Percentiles rank a stretch among this genome's conserved stretches.
Conservation (phyloP, 2,888 invertebrate species). For the Drosophila anceps region DNA sequence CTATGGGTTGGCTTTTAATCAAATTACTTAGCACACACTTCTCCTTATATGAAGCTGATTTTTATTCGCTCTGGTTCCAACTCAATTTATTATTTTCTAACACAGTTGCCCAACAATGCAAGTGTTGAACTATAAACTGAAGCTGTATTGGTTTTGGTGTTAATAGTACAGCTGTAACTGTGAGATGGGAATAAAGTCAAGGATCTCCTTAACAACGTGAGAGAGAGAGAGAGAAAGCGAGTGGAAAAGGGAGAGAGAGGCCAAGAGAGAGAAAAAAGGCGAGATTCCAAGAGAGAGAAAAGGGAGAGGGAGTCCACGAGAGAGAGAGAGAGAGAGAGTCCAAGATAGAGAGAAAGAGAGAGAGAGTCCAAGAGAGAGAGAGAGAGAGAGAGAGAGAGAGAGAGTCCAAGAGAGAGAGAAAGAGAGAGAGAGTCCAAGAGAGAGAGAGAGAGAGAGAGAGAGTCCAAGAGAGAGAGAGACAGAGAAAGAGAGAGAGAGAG, state of each 20-base stretch:
- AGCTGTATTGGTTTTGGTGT: background rate
- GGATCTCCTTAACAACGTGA: background rate
- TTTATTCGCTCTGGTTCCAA: constrained; percentile 42
- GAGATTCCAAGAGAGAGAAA: too few species aligned
- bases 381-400: background rate
- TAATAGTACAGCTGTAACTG: constrained; percentile 5
- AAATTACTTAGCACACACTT: constrained; percentile 62
- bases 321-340: background rate
- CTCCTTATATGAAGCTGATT: constrained; percentile 21
- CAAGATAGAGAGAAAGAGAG: background rate
- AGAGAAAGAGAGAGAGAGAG: background rate
- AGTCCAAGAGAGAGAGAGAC: background rate
- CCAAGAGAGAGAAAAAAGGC: accelerated
- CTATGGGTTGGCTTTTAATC: constrained; percentile 64
- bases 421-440: background rate
- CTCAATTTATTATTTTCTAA: constrained; percentile 48
- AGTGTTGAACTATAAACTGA: constrained; percentile 13
- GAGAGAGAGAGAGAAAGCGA: background rate
- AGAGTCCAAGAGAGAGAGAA: too few species aligned
- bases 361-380: accelerated
- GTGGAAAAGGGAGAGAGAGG: too few species aligned
- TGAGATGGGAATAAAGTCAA: background rate
- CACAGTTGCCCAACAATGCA: constrained; percentile 9
- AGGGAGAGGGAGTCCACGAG: background rate
- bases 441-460: background rate